Evolutionary conservation across 2,888 invertebrate genomes (phyloP), one percentile per base, ranked within the genome.

Genomic region (Amphiduros pacificus): DNA sequence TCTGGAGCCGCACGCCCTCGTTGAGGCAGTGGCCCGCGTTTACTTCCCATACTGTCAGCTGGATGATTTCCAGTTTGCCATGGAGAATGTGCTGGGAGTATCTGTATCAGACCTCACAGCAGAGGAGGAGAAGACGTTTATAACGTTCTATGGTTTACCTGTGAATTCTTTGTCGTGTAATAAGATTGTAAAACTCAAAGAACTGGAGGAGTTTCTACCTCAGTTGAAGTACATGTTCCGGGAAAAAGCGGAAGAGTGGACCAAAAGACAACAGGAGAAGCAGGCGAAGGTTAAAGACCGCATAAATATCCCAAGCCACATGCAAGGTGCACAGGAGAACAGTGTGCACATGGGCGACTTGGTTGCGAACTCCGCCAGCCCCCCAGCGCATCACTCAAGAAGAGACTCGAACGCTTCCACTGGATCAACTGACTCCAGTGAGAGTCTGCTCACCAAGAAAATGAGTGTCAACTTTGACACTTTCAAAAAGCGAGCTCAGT

Each of bases 11-110:
- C 76, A 73, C 53, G 77, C 77, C 56, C 68, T 79, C 28, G 75
- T 79, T 26, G 78, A 79, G 65, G 79, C 77, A 22, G 75, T 79
- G 55, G 74, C 76, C 58, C 75, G 77, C 60, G 66, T 78, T 9
- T 79, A 77, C 61, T 79, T 77, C 58, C 75, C 77, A 55, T 71
- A 74, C 24, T 73, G 74, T 63, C 74, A 72, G 54, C 71, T 79
- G 55, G 70, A 71, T 28, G 77, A 78, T 65, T 77, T 79, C 66
- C 65, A 77, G 27, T 74, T 72, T 62, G 77, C 75, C 9, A 58
- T 79, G 32, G 74, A 75, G 60, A 74, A 73, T 57, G 76, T 77
- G 41, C 63, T 79, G 27, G 71, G 73, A 51, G 72, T 77, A 14
- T 72, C 75, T 6, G 62, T 77, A 20, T 62, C 71, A 31, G 69